A percentile compares a stretch with the other conserved stretches of the same genome.
These are phyloP conservation scores for Girardinus metallicus DNA, from an alignment of 2,797 vertebrate genomes.

Conservation along the genomic window DNA sequence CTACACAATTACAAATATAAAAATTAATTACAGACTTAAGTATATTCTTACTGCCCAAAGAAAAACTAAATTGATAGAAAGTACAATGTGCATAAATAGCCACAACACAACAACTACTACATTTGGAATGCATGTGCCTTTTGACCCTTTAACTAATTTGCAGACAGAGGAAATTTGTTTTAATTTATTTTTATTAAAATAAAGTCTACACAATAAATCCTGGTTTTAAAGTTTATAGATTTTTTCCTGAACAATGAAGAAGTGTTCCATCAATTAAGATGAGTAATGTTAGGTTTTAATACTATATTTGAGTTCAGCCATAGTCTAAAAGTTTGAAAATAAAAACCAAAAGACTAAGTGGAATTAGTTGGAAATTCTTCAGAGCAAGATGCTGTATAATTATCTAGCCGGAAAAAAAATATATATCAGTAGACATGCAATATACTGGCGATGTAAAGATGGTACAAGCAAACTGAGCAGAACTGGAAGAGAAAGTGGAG, in stretches of 20 bases:
- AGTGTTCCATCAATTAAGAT: not conserved
- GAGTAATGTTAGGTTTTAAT: not conserved
- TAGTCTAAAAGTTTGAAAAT: not conserved
- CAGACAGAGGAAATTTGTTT: not conserved
- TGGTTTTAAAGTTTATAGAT: not conserved
- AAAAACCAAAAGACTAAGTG: not conserved
- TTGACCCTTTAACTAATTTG: not conserved
- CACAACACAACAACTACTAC: not conserved
- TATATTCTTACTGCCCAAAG: no score
- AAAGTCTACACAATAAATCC: not conserved
- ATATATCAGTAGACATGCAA: not conserved
- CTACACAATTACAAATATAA: no score
- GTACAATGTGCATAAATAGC: no score
- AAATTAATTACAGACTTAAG: no score
- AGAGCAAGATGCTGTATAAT: not conserved
- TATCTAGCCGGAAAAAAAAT: no score
- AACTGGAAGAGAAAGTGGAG: constrained; percentile 9
- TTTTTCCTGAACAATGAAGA: not conserved
- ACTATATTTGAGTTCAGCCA: not conserved
- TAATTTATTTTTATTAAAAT: not conserved
- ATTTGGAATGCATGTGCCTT: not conserved
- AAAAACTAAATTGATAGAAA: no score
- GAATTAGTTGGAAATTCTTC: not conserved
- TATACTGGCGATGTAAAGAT: not conserved
- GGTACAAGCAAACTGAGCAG: not conserved